A percentile compares a stretch with the other conserved stretches of the same genome.
Conservation (phyloP, 2,888 invertebrate genomes). For the Ceriagrion tenellum region DNA sequence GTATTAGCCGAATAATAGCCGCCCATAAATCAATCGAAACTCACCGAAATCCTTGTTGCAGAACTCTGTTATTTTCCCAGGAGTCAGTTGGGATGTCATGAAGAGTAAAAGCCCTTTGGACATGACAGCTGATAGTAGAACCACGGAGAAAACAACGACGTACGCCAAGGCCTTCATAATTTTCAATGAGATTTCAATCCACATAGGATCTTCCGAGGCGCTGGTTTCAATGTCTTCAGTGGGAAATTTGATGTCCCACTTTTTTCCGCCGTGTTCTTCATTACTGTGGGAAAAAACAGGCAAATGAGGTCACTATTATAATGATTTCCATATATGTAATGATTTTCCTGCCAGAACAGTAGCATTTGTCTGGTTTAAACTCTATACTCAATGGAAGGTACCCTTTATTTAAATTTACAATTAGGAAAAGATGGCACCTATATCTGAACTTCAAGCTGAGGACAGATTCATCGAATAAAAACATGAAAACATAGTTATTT, state of each 20-base stretch:
- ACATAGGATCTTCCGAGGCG: conserved; percentile 2
- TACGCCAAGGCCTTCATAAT: conserved; percentile 90
- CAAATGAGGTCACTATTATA: background rate
- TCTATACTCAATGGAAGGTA: too few relatives aligned
- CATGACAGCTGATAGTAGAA: conserved; percentile 90
- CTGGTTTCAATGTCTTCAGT: background rate
- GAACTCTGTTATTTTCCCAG: conserved; percentile 86
- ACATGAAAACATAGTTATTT: too few relatives aligned
- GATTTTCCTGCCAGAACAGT: too few relatives aligned
- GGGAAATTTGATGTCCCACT: conserved; percentile 34
- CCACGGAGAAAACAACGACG: conserved; percentile 90
- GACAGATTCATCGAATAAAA: too few relatives aligned
- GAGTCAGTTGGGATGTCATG: conserved; percentile 93
- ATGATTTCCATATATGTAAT: too few relatives aligned
- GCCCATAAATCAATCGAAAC: too few relatives aligned
- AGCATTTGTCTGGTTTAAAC: too few relatives aligned
- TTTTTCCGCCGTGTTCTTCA: background rate
- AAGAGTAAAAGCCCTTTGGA: conserved; percentile 93
- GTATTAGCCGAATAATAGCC: too few relatives aligned
- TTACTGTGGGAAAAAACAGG: background rate
- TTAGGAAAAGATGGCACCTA: too few relatives aligned
- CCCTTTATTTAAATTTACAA: too few relatives aligned
- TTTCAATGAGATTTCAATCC: conserved; percentile 7
- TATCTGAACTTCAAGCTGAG: too few relatives aligned
- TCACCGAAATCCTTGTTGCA: conserved; percentile 92